A percentile compares a stretch with the other conserved stretches of the same genome.
phyloP scores from a whole-genome alignment of 1,140 invertebrate species.

The Dendroctonus ponderosae region DNA sequence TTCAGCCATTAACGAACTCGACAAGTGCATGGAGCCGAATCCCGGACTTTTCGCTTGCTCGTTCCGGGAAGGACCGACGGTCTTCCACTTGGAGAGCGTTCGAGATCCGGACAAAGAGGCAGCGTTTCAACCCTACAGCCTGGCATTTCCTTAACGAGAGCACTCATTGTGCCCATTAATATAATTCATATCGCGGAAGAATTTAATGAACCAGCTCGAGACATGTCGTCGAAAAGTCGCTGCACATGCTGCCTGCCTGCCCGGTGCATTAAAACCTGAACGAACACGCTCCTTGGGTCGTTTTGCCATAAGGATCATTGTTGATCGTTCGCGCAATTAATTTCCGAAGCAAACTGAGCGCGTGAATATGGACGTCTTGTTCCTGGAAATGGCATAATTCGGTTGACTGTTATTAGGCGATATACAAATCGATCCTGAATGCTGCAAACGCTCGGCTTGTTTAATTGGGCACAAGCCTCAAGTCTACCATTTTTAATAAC shows the following conservation, averaged over 20 bases:
- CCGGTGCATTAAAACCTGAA: constrained; percentile 10
- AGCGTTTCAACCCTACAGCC: constrained; percentile 2
- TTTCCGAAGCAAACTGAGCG: constrained; percentile 17
- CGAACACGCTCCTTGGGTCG: constrained; percentile 1
- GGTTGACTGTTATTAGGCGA: constrained; percentile 3
- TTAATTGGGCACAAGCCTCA: too few relatives aligned
- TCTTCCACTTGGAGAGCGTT: constrained; percentile 13
- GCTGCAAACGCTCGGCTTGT: too few relatives aligned
- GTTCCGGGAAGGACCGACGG: constrained; percentile 8
- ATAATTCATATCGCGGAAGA: constrained; percentile 41
- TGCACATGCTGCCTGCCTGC: background rate
- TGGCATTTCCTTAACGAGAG: constrained; percentile 26
- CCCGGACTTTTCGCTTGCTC: background rate
- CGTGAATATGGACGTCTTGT: constrained; percentile 10
- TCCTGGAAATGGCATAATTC: constrained; percentile 15
- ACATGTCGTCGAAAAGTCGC: constrained; percentile 30
- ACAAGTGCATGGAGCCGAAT: too few relatives aligned
- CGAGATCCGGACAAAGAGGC: constrained; percentile 24
- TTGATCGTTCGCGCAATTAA: constrained; percentile 14
- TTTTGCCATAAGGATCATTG: constrained; percentile 12
- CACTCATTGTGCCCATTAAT: constrained; percentile 40
- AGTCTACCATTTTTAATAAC: too few relatives aligned
- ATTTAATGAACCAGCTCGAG: constrained; percentile 36
- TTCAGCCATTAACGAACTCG: too few relatives aligned
- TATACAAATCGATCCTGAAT: constrained; percentile 1